Evolutionary conservation across 2,113 vertebrate species (phyloP).

Genomic region (Scalopus aquaticus): DNA sequence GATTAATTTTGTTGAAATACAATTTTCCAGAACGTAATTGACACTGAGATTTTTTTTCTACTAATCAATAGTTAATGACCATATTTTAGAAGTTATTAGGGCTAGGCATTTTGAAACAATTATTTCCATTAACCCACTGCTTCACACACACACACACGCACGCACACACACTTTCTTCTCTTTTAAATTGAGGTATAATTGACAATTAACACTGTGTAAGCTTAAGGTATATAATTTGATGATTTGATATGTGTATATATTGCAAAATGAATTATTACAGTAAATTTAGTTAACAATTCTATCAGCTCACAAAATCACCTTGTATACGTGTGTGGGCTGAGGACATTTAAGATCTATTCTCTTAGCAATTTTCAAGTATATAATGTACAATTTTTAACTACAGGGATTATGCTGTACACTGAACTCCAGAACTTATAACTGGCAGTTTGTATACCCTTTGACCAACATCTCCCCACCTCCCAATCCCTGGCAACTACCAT

Average conservation of each 20-base stretch:
- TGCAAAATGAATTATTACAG: neutral
- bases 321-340: neutral
- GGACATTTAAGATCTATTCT: neutral
- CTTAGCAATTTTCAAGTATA: neutral
- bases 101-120: slow-evolving; percentile 5
- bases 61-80: neutral
- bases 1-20: slow-evolving; percentile 8
- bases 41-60: neutral
- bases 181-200: neutral
- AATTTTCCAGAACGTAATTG: slow-evolving; percentile 32
- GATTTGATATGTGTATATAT: too few relatives aligned
- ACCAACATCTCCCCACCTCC: neutral
- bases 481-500: neutral
- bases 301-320: neutral
- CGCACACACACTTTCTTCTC: neutral
- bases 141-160: neutral
- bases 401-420: neutral
- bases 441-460: neutral
- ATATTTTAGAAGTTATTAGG: slow-evolving; percentile 6
- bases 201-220: neutral
- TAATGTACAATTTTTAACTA: neutral
- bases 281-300: neutral
- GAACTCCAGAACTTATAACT: neutral
- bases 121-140: neutral
- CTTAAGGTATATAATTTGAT: too few relatives aligned